Evolutionary conservation across 2,113 vertebrate genomes (phyloP).

Genomic region (Emydocephalus ijimae): DNA sequence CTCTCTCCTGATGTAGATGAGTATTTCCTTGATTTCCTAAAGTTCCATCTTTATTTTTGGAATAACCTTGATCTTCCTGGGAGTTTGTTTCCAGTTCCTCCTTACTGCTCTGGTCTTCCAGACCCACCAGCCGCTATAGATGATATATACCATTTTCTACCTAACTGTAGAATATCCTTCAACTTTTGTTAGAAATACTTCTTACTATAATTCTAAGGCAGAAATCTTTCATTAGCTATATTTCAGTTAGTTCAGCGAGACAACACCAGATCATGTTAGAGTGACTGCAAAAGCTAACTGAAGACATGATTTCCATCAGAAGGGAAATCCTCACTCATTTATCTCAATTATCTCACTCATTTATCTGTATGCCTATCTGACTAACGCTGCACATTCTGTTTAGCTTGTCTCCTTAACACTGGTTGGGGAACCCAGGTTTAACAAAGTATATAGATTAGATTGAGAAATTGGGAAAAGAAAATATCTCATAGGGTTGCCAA

Average conservation of each 20-base stretch:
- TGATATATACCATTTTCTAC: neutral
- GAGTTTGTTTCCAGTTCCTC: too few species aligned
- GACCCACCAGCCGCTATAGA: neutral
- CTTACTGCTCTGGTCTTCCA: too few species aligned
- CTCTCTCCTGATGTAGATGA: too few species aligned
- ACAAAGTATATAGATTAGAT: neutral
- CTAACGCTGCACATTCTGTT: too few species aligned
- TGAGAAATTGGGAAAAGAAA: neutral
- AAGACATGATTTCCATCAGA: neutral
- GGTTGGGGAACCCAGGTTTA: too few species aligned
- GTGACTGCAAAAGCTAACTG: neutral
- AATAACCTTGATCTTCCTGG: too few species aligned
- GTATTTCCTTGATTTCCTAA: too few species aligned
- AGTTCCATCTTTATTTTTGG: too few species aligned
- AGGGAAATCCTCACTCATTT: neutral
- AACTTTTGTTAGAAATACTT: neutral
- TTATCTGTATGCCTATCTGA: too few species aligned
- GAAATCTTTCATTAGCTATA: neutral
- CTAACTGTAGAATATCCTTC: neutral
- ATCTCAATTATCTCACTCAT: too few species aligned
- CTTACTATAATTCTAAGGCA: neutral
- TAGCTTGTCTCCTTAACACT: too few species aligned
- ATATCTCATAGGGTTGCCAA: neutral
- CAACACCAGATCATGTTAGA: neutral
- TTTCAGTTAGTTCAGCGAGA: neutral